phyloP scores from a whole-genome alignment of 2,888 invertebrate species.

The Nysson spinosus region DNA sequence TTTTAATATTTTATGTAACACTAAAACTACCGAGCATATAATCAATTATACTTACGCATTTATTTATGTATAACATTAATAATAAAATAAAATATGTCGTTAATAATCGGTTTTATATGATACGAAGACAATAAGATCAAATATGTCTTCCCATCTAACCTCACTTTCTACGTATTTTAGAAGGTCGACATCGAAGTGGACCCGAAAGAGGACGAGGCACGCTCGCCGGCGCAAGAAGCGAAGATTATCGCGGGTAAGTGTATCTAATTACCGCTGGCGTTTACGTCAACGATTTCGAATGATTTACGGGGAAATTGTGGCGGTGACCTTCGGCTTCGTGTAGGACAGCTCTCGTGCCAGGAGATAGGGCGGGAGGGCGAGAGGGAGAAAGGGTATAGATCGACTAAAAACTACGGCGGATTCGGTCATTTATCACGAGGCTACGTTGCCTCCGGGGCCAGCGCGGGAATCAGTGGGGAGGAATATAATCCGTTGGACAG shows the following conservation, averaged over 20 bases:
- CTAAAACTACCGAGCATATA: no score
- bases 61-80: no score
- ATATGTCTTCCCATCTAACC: conserved; percentile 50
- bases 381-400: conserved; percentile 16
- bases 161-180: background rate
- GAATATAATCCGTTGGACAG: conserved; percentile 74
- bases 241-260: conserved; percentile 69
- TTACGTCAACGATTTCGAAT: conserved; percentile 76
- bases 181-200: conserved; percentile 22
- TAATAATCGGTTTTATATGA: no score
- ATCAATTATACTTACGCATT: no score
- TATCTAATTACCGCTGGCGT: conserved; percentile 76
- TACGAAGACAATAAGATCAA: no score
- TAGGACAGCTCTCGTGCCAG: conserved; percentile 28
- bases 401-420: conserved; percentile 66
- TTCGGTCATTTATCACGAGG: conserved; percentile 75
- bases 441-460: conserved; percentile 67
- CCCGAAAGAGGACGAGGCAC: conserved; percentile 42
- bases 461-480: conserved; percentile 66
- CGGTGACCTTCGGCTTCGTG: conserved; percentile 71
- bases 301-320: conserved; percentile 76
- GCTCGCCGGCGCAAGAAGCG: conserved; percentile 59
- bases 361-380: conserved; percentile 21
- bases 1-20: no score
- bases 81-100: no score